Base-by-base conservation (phyloP, 2,113 vertebrate species). In the Oreochromis niloticus region DNA sequence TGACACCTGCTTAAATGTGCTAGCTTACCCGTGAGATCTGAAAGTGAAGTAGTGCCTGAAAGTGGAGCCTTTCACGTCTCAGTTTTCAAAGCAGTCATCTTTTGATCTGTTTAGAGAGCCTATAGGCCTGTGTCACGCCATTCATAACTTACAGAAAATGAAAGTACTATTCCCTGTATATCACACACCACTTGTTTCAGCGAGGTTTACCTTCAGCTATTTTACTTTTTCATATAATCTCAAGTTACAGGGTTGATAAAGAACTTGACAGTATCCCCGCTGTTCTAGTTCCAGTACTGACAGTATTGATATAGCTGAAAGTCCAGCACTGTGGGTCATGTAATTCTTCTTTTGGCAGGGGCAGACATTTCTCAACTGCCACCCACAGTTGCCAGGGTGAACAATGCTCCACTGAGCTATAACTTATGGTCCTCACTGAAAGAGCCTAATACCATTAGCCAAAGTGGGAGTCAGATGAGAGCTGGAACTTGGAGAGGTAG, bases 281-380 rank as follows among this genome's bases (percentile, higher is more conserved):
- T 55, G 8, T 54, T 88, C 7, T 73, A 10, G 85, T 83, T 91
- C 34, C 57, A 85, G 79, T 48, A 63, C 86, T 81, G 79, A 66
- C 79, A 75, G 52, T 84, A 80, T 27, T 91, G 85, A 89, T 82
- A 85, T 43, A 93, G 82, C 54, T 83, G 19, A 85, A 68, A 88
- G 75, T 86, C 71, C 54, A 85, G 41, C 56, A 52, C 66, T 36
- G 55, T 50, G 48, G 86, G 86, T 79, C 86, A 85, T 82, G 81
- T 80, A 80, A 82, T 87, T 90, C 75, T 56, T 81, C 80, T 86
- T 87, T 86, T 88, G 82, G 82, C 83, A 86, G 87, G n/a, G 87
- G 82, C 84, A 81, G 81, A 82, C 89, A 89, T 94, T 93, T 92
- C 80, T 90, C 81, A 86, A 81, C 80, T 83, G 80, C 79, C 79